Evolutionary conservation across 2,113 vertebrate species (phyloP).

Genomic region (Centrocercus urophasianus): DNA sequence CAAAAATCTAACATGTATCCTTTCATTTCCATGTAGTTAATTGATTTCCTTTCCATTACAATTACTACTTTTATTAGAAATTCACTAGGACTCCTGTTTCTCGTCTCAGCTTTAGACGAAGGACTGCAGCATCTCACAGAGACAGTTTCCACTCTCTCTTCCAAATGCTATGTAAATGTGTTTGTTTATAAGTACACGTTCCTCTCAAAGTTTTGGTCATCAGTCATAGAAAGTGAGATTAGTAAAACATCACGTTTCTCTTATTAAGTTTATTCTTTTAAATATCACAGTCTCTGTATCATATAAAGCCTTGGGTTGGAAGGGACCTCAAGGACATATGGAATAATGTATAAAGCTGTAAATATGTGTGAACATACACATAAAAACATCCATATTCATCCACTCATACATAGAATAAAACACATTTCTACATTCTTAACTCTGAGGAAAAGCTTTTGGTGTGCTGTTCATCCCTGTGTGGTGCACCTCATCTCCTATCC

Average conservation of each 20-base stretch:
- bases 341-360: neutral
- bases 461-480: neutral
- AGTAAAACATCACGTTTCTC: neutral
- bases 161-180: neutral
- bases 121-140: neutral
- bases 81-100: neutral
- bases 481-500: neutral
- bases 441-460: neutral
- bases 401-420: neutral
- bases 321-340: no score
- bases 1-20: neutral
- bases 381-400: neutral
- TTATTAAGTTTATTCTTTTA: neutral
- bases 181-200: neutral
- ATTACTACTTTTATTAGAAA: neutral
- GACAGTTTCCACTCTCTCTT: neutral
- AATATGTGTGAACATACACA: neutral
- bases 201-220: neutral
- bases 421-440: accelerated
- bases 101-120: neutral
- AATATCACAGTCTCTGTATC: no score
- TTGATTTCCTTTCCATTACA: neutral
- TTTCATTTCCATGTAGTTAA: neutral
- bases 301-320: no score
- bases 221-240: neutral